Base-by-base conservation (phyloP, 2,797 vertebrate species). In the Pseudochaenichthys georgianus region DNA sequence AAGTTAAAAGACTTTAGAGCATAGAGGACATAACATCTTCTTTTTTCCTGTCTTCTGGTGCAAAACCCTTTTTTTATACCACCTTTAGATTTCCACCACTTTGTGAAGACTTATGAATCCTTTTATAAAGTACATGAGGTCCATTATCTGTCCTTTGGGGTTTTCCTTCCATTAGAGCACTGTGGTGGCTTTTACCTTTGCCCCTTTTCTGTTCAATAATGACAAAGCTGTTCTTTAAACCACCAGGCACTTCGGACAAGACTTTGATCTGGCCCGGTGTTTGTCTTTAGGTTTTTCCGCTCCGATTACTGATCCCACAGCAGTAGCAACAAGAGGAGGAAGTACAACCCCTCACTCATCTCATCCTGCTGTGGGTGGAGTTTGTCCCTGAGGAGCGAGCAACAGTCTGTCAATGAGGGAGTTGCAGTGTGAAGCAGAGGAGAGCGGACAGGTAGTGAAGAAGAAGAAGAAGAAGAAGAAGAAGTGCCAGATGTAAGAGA, bases 221-320 rank as follows among this genome's bases (percentile, higher is more conserved):
- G 79, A 86, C 87, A 89, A 83, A 89, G 86, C 78, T 78, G 80
- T 67, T 67, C 73, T 69, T 70, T 67, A 64, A 84, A 87, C 55
- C 72, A 82, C 59, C 23, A 6, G 59, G 60, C 69, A 53, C 77
- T 90, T 82, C 73, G 68, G 51, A 71, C 63, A 64, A 78, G 75
- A 82, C 92, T 95, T 95, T 95, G 87, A 94, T 93, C 92, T 93
- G 70, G 62, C 63, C 71, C 21, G 2, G 55, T 86, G 79, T 91
- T 93, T 92, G 91, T 91, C 81, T 90, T 89, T 53, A 59, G 64
- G 59, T 88, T 87, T 91, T 84, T 91, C 75, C 52, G 46, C 85
- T 90, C 86, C 48, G 64, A 64, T 88, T 73, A 78, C 77, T 66
- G 75, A 77, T 77, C 67, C 81, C 73, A 64, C 61, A 57, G 75